Evolutionary conservation across 2,113 vertebrate genomes (phyloP).

Genomic region (Tyto alba): DNA sequence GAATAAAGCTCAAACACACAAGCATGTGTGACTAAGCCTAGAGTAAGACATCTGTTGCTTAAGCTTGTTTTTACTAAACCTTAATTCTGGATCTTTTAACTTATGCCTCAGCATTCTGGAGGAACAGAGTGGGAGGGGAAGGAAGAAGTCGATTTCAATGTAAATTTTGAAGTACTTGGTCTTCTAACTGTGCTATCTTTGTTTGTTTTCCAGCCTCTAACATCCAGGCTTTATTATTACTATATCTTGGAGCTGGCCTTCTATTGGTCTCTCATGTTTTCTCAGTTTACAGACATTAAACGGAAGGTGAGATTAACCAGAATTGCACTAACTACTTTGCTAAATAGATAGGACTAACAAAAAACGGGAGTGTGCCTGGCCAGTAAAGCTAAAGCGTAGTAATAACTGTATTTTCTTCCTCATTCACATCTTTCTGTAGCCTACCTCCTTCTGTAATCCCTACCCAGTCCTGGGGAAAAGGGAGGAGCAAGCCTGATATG

Average conservation of each 20-base stretch:
- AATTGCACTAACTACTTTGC: background rate
- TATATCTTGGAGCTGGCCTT: conserved; percentile 91
- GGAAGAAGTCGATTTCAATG: background rate
- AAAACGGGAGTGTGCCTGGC: background rate
- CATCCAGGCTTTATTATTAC: conserved; percentile 85
- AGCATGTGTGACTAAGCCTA: background rate
- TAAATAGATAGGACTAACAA: background rate
- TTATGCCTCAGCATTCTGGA: background rate
- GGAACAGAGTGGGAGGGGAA: background rate
- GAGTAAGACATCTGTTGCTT: background rate
- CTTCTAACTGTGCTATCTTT: conserved; percentile 19
- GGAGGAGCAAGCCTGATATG: background rate
- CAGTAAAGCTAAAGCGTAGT: background rate
- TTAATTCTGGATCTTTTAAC: background rate
- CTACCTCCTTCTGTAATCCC: background rate
- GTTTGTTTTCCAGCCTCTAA: conserved; percentile 80
- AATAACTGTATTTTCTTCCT: background rate
- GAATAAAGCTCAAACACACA: background rate
- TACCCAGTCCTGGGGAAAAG: background rate
- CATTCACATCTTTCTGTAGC: background rate
- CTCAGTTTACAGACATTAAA: conserved; percentile 97
- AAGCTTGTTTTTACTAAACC: background rate
- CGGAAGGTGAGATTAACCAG: conserved; percentile 85
- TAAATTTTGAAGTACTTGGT: background rate
- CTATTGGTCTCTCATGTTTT: conserved; percentile 98